phyloP scores from a whole-genome alignment of 2,113 vertebrate genomes.

The Corapipo altera region DNA sequence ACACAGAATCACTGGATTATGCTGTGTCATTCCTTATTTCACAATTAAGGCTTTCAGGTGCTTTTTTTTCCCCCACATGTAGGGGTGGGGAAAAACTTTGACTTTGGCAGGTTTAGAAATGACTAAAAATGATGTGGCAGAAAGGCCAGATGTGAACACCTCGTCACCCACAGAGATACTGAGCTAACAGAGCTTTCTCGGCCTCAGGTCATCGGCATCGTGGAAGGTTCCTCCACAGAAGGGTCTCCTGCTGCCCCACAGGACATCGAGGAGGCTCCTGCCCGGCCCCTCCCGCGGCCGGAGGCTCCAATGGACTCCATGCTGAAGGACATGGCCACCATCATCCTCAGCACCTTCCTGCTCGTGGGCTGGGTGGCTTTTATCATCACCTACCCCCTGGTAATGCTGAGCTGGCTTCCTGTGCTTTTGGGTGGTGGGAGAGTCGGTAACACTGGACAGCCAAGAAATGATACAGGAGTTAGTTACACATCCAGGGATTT shows the following conservation, averaged over 20 bases:
- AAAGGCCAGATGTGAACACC: background rate
- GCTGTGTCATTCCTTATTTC: background rate
- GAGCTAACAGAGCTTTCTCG: background rate
- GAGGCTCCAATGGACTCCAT: slow-evolving; percentile 92
- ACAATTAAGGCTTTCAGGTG: background rate
- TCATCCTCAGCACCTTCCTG: slow-evolving; percentile 95
- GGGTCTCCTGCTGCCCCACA: slow-evolving; percentile 68
- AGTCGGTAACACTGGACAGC: background rate
- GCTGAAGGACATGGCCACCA: slow-evolving; percentile 95
- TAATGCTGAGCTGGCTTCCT: slow-evolving; percentile 45
- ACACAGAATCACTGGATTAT: background rate
- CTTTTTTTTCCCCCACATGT: background rate
- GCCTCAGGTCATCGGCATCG: slow-evolving; percentile 83
- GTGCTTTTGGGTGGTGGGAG: background rate
- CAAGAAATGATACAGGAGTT: background rate
- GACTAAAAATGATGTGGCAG: background rate
- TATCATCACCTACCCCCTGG: slow-evolving; percentile 95
- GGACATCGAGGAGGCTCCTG: slow-evolving; percentile 80
- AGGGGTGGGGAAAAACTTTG: background rate
- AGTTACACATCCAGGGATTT: background rate
- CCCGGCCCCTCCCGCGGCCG: slow-evolving; percentile 42
- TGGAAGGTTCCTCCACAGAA: slow-evolving; percentile 75
- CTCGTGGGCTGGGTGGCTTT: slow-evolving; percentile 96
- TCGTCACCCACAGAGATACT: background rate
- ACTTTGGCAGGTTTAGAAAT: background rate